Evolutionary conservation across 2,797 vertebrate genomes (phyloP), one percentile per base, ranked within the genome.

Genomic region (Sebastolobus altivelis): DNA sequence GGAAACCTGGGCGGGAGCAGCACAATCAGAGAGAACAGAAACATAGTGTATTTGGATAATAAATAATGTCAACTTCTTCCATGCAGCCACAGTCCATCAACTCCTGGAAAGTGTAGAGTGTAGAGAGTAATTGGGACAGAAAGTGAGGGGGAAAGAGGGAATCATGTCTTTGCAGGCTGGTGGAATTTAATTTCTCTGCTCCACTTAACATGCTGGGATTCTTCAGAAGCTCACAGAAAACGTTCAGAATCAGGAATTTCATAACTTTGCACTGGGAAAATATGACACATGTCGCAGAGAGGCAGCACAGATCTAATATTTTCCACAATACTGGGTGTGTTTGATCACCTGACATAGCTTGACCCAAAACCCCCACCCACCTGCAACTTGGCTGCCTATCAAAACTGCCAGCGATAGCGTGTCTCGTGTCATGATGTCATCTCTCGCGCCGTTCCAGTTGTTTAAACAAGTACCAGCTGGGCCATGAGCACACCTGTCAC

Each of bases 111-210:
- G 78, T 52, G 54, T 79, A 9, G 76, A 79, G 52, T 82, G 75
- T 43, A 62, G 52, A 68, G 71, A 74, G 71, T 89, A 72, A 62
- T 56, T 68, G 52, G 65, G 78, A 61, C 55, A 58, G 56, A 62
- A 66, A 60, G 33, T 37, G 66, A 69, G 63, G 76, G 75, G 87
- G 31, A 89, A 89, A 85, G 72, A 83, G 81, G 74, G 88, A 88
- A 83, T 94, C 91, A 77, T 93, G 94, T 93, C 90, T 75, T 93
- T 84, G 89, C 93, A 95, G 83, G 93, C 93, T 77, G 91, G 80
- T 87, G 91, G 93, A 94, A 94, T 94, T 93, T 87, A 70, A 91
- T 92, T 89, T 79, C 62, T 76, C 56, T 74, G 74, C 80, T 87
- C 65, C 72, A 80, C 80, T 86, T 90, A 66, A 77, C 75, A n/a